Conservation (phyloP, 2,113 vertebrate genomes). For the Mirza zaza region DNA sequence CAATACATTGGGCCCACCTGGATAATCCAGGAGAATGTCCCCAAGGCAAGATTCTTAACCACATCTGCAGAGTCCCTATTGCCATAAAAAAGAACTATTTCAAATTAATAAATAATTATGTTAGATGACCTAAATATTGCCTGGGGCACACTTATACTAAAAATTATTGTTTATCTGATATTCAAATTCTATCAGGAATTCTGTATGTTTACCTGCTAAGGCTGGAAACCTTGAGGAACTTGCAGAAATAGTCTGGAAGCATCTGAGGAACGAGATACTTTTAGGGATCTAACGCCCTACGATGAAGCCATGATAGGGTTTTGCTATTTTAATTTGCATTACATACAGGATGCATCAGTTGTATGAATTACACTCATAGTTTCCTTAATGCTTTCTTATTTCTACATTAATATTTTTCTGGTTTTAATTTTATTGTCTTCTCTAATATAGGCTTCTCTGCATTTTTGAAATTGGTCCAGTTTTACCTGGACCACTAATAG, state of each 20-base stretch:
- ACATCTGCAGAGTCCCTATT: not conserved
- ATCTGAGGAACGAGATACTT: not conserved
- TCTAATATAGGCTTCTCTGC: not conserved
- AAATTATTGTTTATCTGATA: not conserved
- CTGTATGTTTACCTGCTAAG: constrained; percentile 11
- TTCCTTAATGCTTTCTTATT: not conserved
- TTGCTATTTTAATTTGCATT: not conserved
- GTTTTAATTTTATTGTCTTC: not conserved
- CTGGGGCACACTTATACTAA: not conserved
- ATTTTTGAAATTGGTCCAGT: not conserved
- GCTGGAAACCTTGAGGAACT: not conserved
- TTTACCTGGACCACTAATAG: not conserved
- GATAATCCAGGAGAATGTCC: not conserved
- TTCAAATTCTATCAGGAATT: not conserved
- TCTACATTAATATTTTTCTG: not conserved
- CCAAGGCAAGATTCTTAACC: not conserved
- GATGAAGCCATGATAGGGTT: not conserved
- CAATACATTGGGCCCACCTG: not conserved
- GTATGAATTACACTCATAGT: not conserved
- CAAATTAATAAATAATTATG: not conserved
- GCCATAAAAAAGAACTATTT: not conserved
- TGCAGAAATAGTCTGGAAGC: not conserved
- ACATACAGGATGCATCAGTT: not conserved
- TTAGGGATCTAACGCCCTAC: not conserved
- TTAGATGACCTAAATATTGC: not conserved